Base-by-base conservation (phyloP, 2,888 invertebrate genomes). In the Druceiella hillmani region DNA sequence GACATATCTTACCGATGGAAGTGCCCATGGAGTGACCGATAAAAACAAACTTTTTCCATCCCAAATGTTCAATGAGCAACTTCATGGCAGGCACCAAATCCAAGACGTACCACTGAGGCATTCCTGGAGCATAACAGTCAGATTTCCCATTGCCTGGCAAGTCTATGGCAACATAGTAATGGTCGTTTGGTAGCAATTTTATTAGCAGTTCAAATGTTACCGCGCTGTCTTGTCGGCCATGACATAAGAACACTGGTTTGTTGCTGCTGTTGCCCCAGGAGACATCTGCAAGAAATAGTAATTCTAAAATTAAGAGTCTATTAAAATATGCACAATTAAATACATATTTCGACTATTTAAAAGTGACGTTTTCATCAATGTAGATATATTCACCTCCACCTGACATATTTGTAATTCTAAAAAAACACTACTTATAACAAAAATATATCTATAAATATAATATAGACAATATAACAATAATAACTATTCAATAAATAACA, bases 151-250 rank as follows among this genome's bases (percentile, higher is more conserved):
- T 78, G 0, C 82, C 77, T 0, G 81, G 81, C 48, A 80, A 55
- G 43, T 81, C 81, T 1, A 66, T n/a, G 0, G 51, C 61, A 0
- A 68, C 66, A 50, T 62, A 68, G 38, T 61, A 43, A 35, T 53
- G 58, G 5, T 55, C 7, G n/a, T 52, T 52, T 0, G 78, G 71
- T 25, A 81, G 50, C n/a, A 66, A 50, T 3, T 74, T 65, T 24
- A 78, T 58, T 3, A 82, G 50, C 0, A 68, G 65, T 33, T 75
- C 64, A 51, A 79, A 82, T 0, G 76, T 68, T 0, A 76, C 75
- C 1, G 69, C 67, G 52, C 81, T 81, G 57, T 82, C 81, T 50
- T 74, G 67, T 41, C 78, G 64, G 0, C 81, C 81, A 46, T 81
- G 82, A 2, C 78, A 58, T 2, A 75, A 62, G 13, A 82, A 52